phyloP scores from a whole-genome alignment of 2,888 invertebrate species.

The Nebria salina region DNA sequence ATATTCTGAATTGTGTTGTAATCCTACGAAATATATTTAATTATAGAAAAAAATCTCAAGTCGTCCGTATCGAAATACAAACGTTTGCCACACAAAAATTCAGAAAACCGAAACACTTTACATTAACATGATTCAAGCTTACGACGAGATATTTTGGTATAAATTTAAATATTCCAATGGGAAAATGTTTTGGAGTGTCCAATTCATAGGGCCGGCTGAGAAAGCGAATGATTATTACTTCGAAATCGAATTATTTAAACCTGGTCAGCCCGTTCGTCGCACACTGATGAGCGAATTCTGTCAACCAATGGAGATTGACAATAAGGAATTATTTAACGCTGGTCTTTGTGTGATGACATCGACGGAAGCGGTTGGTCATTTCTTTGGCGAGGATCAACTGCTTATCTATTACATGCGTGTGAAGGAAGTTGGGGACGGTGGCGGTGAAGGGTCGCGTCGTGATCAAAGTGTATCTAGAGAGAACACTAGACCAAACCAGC shows the following conservation, averaged over 20 bases:
- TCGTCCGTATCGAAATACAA: constrained; percentile 50
- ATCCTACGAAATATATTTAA: too few species aligned
- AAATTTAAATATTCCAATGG: constrained; percentile 51
- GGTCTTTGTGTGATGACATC: constrained; percentile 48
- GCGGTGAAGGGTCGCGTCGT: background rate
- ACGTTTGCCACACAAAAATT: constrained; percentile 52
- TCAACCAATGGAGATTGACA: constrained; percentile 50
- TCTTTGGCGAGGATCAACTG: constrained; percentile 50
- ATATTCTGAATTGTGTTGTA: too few species aligned
- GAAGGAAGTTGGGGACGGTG: constrained; percentile 22
- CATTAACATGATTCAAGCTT: constrained; percentile 52
- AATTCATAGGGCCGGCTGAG: constrained; percentile 50
- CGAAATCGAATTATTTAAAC: constrained; percentile 52
- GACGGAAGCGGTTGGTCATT: constrained; percentile 48
- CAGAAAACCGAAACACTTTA: constrained; percentile 51
- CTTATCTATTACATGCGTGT: constrained; percentile 52
- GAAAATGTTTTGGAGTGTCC: constrained; percentile 52
- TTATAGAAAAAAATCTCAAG: constrained; percentile 49
- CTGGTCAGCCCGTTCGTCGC: constrained; percentile 48
- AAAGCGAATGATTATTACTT: constrained; percentile 51
- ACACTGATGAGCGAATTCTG: constrained; percentile 52
- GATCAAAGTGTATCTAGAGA: constrained; percentile 32
- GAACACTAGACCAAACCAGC: background rate
- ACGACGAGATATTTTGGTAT: constrained; percentile 52
- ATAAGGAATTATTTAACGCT: constrained; percentile 49